phyloP scores from a whole-genome alignment of 2,113 vertebrate species.

The Grantiella picta region DNA sequence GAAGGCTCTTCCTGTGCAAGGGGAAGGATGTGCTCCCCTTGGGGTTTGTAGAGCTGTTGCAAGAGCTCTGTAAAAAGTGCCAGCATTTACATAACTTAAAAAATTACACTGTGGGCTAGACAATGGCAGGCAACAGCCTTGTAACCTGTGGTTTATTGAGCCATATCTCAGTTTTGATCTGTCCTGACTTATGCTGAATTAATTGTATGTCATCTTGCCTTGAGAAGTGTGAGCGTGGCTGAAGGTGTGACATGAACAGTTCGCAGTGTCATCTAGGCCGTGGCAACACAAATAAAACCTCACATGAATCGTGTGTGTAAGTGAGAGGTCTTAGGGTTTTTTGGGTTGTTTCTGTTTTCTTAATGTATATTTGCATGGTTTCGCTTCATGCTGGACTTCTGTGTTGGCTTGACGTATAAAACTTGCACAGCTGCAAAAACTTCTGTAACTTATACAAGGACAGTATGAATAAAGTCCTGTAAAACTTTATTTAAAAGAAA shows the following conservation, averaged over 20 bases:
- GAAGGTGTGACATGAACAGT: neutral
- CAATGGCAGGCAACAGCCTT: neutral
- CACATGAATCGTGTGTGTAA: neutral
- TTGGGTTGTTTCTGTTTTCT: neutral
- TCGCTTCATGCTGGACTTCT: neutral
- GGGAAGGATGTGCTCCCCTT: neutral
- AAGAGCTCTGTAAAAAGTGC: neutral
- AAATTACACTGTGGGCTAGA: neutral
- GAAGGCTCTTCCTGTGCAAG: accelerated
- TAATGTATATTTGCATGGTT: neutral
- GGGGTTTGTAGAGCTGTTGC: neutral
- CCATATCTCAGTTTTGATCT: neutral
- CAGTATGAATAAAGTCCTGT: neutral
- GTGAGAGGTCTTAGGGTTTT: neutral
- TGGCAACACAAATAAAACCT: neutral
- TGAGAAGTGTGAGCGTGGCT: neutral
- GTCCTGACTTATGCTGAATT: neutral
- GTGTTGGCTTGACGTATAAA: neutral
- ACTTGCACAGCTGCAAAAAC: neutral
- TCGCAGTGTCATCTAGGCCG: neutral
- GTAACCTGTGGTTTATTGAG: neutral
- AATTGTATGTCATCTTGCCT: neutral
- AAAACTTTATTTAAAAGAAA: neutral
- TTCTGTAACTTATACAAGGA: neutral
- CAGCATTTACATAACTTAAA: neutral